phyloP scores from a whole-genome alignment of 2,888 invertebrate species.

The Rhagonycha fulva region DNA sequence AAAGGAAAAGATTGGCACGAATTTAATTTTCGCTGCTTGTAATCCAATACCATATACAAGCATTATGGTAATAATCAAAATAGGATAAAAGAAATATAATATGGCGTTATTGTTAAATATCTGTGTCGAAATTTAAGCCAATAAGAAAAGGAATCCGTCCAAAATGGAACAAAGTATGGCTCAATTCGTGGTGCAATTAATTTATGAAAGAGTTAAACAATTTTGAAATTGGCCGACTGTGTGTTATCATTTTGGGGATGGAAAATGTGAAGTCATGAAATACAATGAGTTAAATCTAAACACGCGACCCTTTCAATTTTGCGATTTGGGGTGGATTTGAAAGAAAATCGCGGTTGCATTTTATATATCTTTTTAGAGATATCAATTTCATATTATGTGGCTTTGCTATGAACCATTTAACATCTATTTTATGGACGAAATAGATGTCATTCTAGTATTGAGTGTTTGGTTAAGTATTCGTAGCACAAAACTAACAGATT shows the following conservation, averaged over 20 bases:
- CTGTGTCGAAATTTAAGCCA: slow-evolving; percentile 33
- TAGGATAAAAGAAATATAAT: slow-evolving; percentile 44
- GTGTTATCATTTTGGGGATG: slow-evolving; percentile 42
- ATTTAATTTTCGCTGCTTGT: slow-evolving; percentile 25
- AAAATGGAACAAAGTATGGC: not conserved
- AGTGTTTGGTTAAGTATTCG: not conserved
- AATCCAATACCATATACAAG: slow-evolving; percentile 42
- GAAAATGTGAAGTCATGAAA: slow-evolving; percentile 54
- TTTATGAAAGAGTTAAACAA: not conserved
- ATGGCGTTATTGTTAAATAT: slow-evolving; percentile 32
- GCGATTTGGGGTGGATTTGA: slow-evolving; percentile 48
- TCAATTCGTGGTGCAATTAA: slow-evolving; percentile 5
- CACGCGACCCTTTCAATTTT: slow-evolving; percentile 55
- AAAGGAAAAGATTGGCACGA: slow-evolving; percentile 20
- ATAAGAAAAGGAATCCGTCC: slow-evolving; percentile 15
- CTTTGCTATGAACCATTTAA: slow-evolving; percentile 55
- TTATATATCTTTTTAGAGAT: slow-evolving; percentile 42
- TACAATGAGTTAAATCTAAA: slow-evolving; percentile 51
- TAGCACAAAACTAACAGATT: slow-evolving; percentile 12
- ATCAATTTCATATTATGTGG: slow-evolving; percentile 53
- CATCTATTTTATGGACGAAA: slow-evolving; percentile 48
- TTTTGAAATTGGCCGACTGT: slow-evolving; percentile 26
- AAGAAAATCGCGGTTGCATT: slow-evolving; percentile 41
- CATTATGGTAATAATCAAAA: slow-evolving; percentile 45
- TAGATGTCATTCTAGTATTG: slow-evolving; percentile 12